Percentiles rank a stretch among this genome's conserved stretches.
These are phyloP conservation scores for Nemotelus nigrinus DNA, from an alignment of 2,888 invertebrate genomes.

Conservation along the genomic window DNA sequence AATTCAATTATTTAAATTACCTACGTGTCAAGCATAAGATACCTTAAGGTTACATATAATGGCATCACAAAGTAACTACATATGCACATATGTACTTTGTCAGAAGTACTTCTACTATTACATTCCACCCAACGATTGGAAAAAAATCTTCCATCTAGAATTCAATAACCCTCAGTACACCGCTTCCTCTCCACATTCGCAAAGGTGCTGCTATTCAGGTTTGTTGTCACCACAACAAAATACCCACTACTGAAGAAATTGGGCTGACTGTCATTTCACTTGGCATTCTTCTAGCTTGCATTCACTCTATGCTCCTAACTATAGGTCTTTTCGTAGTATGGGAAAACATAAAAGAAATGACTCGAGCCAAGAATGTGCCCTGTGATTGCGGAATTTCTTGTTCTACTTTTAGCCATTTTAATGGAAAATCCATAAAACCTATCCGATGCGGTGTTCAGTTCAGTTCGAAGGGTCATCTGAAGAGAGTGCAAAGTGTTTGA, in stretches of 20 bases:
- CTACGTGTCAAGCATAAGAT: too few species aligned
- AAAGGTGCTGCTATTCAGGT: background rate
- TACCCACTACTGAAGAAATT: constrained; percentile 15
- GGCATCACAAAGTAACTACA: too few species aligned
- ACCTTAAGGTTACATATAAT: too few species aligned
- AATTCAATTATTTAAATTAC: too few species aligned
- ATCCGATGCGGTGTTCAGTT: background rate
- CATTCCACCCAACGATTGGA: too few species aligned
- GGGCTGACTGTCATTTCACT: constrained; percentile 39
- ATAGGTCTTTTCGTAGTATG: too few species aligned
- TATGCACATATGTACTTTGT: too few species aligned
- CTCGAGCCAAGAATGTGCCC: constrained; percentile 3
- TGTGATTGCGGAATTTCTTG: constrained; percentile 39
- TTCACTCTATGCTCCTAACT: constrained; percentile 1
- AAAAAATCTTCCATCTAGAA: too few species aligned
- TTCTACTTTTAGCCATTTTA: constrained; percentile 17
- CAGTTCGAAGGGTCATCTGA: constrained; percentile 30
- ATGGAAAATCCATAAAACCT: constrained; percentile 26
- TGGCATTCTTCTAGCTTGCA: background rate
- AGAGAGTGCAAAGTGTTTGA: constrained; percentile 3
- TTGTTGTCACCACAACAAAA: constrained; percentile 3
- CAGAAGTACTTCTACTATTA: too few species aligned
- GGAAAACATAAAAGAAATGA: too few species aligned
- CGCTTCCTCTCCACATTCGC: too few species aligned
- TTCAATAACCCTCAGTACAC: too few species aligned